Evolutionary conservation across 2,888 invertebrate genomes (phyloP), one percentile per base, ranked within the genome.

Genomic region (Drosophila anomalata): DNA sequence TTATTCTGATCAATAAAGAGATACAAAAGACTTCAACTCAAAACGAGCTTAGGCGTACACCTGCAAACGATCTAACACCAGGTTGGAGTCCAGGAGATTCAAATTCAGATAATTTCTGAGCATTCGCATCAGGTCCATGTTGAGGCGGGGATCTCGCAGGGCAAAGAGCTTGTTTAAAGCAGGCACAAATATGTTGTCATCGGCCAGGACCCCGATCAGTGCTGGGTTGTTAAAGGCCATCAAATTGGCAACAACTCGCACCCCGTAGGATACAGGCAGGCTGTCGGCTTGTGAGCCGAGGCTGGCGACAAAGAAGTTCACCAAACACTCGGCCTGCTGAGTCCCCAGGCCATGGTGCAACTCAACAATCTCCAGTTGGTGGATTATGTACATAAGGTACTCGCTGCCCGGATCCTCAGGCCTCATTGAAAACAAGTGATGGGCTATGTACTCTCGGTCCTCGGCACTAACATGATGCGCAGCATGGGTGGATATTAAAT

Each of bases 301-400:
- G 3, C 8, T 31, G 9, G 58, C 39, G 22, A 59, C 53, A 33
- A 60, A 88, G 68, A 36, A 77, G 5, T 24, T 60, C 9, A 29
- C 60, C 46, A 36, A 79, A 46, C 44, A 55, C 2, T 52, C 55
- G 44, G 29, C 63, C 36, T 56, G 75, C 14, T 33, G 14, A 0
- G 33, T 47, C 24, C 48, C 52, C 7, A 71, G 31, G 0, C 63
- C 46, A 2, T n/a, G 24, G 12, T 71, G 54, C n/a, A 39, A 5
- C 2, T 3, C 26, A 7, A 74, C 29, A 2, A 88, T 5, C 11
- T 73, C 68, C 12, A 75, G 41, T 22, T 90, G 75, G 55, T 87
- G 87, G 12, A 91, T 31, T 0, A 91, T 82, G 53, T 79, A 86
- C 69, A 91, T 75, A 17, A 85, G 87, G 66, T 89, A 89, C 53